Base-by-base conservation (phyloP, 2,888 invertebrate species). In the Xestia ashworthii region DNA sequence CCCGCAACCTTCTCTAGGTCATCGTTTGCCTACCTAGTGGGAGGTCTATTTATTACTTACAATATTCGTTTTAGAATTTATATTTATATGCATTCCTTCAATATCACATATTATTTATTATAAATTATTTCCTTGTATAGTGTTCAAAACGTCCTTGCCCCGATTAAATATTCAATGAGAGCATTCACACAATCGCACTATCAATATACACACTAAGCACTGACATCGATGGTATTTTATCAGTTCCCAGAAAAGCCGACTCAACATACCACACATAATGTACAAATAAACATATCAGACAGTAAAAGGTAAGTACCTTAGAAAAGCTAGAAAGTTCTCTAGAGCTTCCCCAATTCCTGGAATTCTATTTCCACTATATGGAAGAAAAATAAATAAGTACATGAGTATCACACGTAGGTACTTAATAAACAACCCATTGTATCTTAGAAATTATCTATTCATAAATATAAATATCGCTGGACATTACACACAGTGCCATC, bases 131-230 rank as follows among this genome's bases (percentile, higher is more conserved):
- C 60, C 60, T 32, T 16, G 60, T 58, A 16, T 16, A 32, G 25
- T 65, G 4, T 50, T 73, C 22, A 66, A 79, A 8, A 32, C 44
- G 80, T 58, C 80, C 74, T 80, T 81, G 80, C 22, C 38, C 74
- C 44, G 16, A 74, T 81, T 74, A 65, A 74, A 81, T 74, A 69
- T 68, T 74, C 74, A 80, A 81, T 65, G 41, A 64, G 64, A 74
- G 25, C 67, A 73, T 79, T 80, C 55, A 81, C 25, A 38, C 68
- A 67, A 67, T 80, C 46, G 65, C 22, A 22, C 14, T 74, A 67
- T 48, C n/a, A 58, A 19, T 80, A 53, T 44, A 38, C 11, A 62
- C 46, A 60, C 44, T 32, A 66, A 80, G 58, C 50, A 60, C 9
- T 25, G 68, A 38, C 44, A 69, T 50, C 55, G 25, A 65, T 58